Percentiles rank a stretch among this genome's conserved stretches.
phyloP scores from a whole-genome alignment of 2,797 vertebrate species.

The Semaprochilodus insignis region DNA sequence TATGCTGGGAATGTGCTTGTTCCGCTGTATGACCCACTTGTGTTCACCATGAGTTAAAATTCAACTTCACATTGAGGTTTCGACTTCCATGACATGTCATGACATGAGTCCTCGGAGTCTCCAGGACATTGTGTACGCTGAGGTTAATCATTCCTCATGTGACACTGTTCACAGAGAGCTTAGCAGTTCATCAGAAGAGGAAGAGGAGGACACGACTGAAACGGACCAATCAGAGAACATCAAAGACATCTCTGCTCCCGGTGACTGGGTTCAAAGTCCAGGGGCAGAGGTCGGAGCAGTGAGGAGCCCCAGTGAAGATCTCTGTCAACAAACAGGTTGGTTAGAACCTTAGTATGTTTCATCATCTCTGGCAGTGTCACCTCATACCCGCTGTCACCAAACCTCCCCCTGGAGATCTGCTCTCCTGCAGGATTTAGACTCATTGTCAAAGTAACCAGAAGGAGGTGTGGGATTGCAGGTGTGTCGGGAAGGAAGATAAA shows the following conservation, averaged over 20 bases:
- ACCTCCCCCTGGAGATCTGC: too few species aligned
- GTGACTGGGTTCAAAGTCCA: conserved; percentile 31
- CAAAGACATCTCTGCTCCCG: not conserved
- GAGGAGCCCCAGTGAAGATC: not conserved
- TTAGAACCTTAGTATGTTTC: not conserved
- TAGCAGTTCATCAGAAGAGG: not conserved
- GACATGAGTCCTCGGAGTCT: conserved; percentile 2
- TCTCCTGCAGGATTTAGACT: too few species aligned
- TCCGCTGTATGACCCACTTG: too few species aligned
- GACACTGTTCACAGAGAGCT: conserved; percentile 35
- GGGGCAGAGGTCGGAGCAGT: not conserved
- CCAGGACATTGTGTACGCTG: conserved; percentile 6
- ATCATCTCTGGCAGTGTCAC: too few species aligned
- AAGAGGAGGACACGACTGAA: conserved; percentile 13
- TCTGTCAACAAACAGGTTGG: conserved; percentile 15
- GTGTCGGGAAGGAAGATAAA: too few species aligned
- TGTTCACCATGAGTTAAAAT: conserved; percentile 29
- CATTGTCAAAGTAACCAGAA: too few species aligned
- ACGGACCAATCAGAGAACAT: conserved; percentile 20
- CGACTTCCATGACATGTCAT: conserved; percentile 12
- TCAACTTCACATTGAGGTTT: not conserved
- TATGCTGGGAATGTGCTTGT: too few species aligned
- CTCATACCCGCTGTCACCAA: too few species aligned
- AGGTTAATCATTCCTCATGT: conserved; percentile 36
- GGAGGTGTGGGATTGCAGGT: too few species aligned